Conservation (phyloP, 2,797 vertebrate genomes). For the Perodicticus potto region DNA sequence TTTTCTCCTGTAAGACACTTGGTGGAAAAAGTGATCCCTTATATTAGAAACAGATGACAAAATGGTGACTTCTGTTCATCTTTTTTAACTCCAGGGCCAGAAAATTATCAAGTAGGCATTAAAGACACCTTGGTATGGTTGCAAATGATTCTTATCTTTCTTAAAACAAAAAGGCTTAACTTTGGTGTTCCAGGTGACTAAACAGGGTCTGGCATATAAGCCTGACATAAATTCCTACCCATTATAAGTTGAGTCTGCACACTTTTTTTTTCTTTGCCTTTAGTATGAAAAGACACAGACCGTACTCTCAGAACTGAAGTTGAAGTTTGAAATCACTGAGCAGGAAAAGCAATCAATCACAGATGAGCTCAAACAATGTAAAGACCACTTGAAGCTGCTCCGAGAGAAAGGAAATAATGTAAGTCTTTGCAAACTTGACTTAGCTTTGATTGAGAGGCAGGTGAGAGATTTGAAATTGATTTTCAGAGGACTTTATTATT, state of each 20-base stretch:
- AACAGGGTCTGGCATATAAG: constrained; percentile 60
- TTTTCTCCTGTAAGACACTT: constrained; percentile 49
- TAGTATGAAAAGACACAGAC: constrained; percentile 97
- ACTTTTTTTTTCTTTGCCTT: constrained; percentile 87
- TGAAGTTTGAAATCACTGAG: constrained; percentile 94
- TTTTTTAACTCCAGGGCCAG: constrained; percentile 40
- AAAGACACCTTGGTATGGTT: constrained; percentile 44
- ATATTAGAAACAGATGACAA: constrained; percentile 68
- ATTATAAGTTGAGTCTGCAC: constrained; percentile 80
- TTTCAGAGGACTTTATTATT: constrained; percentile 60
- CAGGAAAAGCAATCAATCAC: constrained; percentile 95
- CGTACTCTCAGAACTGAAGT: constrained; percentile 94
- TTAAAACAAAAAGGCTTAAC: constrained; percentile 58
- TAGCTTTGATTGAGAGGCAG: constrained; percentile 66
- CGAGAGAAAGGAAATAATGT: constrained; percentile 97
- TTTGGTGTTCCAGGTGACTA: constrained; percentile 61
- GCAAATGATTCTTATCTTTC: constrained; percentile 51
- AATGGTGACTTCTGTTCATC: constrained; percentile 52
- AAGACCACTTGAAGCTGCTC: constrained; percentile 96
- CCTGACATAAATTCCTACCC: constrained; percentile 72
- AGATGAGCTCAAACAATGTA: constrained; percentile 96
- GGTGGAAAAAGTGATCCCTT: constrained; percentile 58
- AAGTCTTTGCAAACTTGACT: constrained; percentile 87
- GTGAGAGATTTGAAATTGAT: constrained; percentile 29
- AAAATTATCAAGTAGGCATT: constrained; percentile 64